Conservation (phyloP, 2,113 vertebrate genomes). For the Otus sunia region DNA sequence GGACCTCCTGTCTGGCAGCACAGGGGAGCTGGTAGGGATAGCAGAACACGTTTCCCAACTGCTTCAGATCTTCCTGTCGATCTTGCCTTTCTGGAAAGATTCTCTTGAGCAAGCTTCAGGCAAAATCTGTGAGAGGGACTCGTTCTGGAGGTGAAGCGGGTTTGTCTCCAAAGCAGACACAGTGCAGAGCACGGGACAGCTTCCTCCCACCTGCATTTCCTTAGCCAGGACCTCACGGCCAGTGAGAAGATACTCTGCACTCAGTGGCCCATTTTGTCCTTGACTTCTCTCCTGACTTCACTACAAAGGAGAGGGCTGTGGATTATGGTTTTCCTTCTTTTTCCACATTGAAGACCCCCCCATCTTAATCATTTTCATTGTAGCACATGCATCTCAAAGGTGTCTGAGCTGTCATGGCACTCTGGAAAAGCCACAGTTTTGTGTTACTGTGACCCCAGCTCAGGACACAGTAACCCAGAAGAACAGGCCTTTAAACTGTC, state of each 20-base stretch:
- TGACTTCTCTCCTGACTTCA: not conserved
- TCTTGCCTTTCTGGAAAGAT: conserved; percentile 55
- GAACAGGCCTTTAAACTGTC: not conserved
- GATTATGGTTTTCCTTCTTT: not conserved
- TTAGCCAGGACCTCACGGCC: not conserved
- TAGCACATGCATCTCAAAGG: not conserved
- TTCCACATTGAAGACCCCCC: not conserved
- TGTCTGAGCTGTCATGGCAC: not conserved
- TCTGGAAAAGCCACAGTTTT: not conserved
- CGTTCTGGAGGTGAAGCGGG: not conserved
- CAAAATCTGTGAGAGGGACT: not conserved
- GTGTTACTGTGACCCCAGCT: not conserved
- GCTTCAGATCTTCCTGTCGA: conserved; percentile 21
- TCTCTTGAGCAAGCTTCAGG: conserved; percentile 14
- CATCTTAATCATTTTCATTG: rapidly evolving
- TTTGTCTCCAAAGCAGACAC: not conserved
- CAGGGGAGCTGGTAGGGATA: not conserved
- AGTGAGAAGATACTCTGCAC: not conserved
- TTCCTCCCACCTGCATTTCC: not conserved
- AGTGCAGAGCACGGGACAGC: not conserved
- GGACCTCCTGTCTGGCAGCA: not conserved
- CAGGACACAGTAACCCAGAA: not conserved
- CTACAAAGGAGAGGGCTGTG: not conserved
- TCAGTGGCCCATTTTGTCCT: not conserved
- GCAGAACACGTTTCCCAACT: not conserved